phyloP scores from a whole-genome alignment of 2,888 invertebrate species.

The Scaeva pyrastri region DNA sequence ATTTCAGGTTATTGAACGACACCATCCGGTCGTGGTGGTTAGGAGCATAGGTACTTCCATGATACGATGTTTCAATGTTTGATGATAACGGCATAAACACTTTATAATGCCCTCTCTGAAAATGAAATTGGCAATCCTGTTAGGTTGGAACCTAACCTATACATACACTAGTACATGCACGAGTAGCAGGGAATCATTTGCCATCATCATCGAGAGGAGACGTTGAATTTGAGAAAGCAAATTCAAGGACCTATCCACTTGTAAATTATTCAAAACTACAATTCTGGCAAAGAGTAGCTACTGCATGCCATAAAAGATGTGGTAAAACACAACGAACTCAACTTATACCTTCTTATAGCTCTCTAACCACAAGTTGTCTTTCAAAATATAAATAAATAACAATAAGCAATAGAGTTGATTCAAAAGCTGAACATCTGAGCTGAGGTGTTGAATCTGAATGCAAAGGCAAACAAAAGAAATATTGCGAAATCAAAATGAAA shows the following conservation, averaged over 20 bases:
- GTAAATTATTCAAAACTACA: slow-evolving; percentile 50
- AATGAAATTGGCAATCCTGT: slow-evolving; percentile 52
- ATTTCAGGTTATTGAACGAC: slow-evolving; percentile 71
- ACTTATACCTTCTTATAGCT: background rate
- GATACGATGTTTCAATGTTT: slow-evolving; percentile 58
- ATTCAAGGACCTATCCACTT: slow-evolving; percentile 29
- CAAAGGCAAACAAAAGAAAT: background rate
- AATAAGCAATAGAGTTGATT: slow-evolving; percentile 17
- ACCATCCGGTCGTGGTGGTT: slow-evolving; percentile 41
- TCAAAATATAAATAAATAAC: slow-evolving; percentile 19
- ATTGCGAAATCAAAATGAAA: slow-evolving; percentile 5
- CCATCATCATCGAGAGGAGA: background rate
- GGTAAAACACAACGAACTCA: slow-evolving; percentile 32
- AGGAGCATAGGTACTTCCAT: slow-evolving; percentile 7
- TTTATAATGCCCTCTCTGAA: slow-evolving; percentile 41
- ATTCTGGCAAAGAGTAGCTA: slow-evolving; percentile 10
- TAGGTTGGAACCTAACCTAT: too few relatives aligned
- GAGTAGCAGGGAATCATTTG: background rate
- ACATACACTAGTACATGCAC: too few relatives aligned
- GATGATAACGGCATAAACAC: slow-evolving; percentile 60
- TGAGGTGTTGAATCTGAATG: background rate
- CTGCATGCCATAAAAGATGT: slow-evolving; percentile 10
- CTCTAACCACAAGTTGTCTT: slow-evolving; percentile 16
- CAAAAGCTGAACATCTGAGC: background rate
- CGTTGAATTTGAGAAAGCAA: background rate